A percentile compares a stretch with the other conserved stretches of the same genome.
These are phyloP conservation scores for Lasioglossum vierecki DNA, from an alignment of 2,888 invertebrate species.

Conservation along the genomic window DNA sequence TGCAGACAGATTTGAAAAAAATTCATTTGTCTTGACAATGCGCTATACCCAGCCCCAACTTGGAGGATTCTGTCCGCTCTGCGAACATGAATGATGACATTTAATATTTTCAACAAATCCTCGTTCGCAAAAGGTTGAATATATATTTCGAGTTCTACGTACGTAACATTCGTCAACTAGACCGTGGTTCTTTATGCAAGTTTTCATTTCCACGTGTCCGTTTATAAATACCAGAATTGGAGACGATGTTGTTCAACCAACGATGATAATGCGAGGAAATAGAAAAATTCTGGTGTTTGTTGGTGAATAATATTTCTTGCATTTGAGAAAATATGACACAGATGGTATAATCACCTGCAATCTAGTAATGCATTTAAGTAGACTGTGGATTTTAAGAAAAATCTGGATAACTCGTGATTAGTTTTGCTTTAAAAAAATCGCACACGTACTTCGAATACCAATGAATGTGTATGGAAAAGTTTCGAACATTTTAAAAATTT, in stretches of 20 bases:
- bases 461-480: neutral
- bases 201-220: neutral
- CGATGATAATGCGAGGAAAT: neutral
- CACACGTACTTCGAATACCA: neutral
- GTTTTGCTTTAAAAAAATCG: neutral
- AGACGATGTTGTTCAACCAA: neutral
- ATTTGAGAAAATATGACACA: neutral
- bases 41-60: neutral
- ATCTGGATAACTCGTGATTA: neutral
- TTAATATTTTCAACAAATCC: neutral
- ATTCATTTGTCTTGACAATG: neutral
- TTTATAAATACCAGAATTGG: neutral
- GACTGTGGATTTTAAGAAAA: too few species aligned
- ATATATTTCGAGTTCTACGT: neutral
- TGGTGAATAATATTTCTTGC: neutral
- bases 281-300: neutral
- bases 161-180: neutral
- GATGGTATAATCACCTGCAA: neutral
- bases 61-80: neutral
- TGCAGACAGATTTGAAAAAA: neutral
- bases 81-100: neutral
- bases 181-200: neutral
- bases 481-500: neutral
- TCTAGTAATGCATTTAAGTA: neutral
- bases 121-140: neutral